Evolutionary conservation across 2,113 vertebrate genomes (phyloP).

Genomic region (Anguilla japonica): DNA sequence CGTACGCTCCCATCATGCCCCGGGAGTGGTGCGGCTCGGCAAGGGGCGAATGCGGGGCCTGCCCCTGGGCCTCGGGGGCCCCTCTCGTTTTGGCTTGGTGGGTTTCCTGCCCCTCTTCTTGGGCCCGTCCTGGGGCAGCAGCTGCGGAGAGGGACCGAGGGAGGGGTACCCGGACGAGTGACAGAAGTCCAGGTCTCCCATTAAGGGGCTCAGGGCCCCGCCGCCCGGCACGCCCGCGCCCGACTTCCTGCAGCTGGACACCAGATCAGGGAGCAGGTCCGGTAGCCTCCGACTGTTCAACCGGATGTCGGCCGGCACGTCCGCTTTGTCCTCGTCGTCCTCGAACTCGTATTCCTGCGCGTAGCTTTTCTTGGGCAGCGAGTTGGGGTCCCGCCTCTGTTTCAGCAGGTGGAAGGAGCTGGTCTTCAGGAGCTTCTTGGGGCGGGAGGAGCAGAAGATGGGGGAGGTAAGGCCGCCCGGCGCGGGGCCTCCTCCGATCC

Average conservation of each 20-base stretch:
- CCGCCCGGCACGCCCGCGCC: conserved; percentile 44
- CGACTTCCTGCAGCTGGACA: conserved; percentile 85
- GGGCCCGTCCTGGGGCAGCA: conserved; percentile 74
- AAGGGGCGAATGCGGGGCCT: conserved; percentile 84
- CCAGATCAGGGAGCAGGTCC: conserved; percentile 83
- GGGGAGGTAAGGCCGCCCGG: conserved; percentile 78
- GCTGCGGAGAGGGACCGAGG: conserved; percentile 64
- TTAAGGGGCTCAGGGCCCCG: conserved; percentile 81
- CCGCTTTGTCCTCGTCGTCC: conserved; percentile 88
- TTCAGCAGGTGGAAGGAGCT: conserved; percentile 89
- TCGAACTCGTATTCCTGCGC: conserved; percentile 94
- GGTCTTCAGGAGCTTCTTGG: conserved; percentile 90
- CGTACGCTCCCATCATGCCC: conserved; percentile 69
- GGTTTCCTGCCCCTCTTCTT: conserved; percentile 87
- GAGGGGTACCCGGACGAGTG: conserved; percentile 74
- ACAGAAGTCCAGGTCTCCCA: conserved; percentile 88
- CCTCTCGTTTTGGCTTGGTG: conserved; percentile 86
- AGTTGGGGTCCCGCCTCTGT: conserved; percentile 82
- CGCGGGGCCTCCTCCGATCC: conserved; percentile 47
- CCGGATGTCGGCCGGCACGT: conserved; percentile 87
- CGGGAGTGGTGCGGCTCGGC: conserved; percentile 72
- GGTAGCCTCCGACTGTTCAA: conserved; percentile 86
- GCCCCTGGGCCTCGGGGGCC: conserved; percentile 83
- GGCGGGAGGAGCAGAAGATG: conserved; percentile 89
- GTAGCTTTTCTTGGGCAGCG: conserved; percentile 86